phyloP scores from a whole-genome alignment of 1,140 invertebrate genomes.

The Homalodisca vitripennis region DNA sequence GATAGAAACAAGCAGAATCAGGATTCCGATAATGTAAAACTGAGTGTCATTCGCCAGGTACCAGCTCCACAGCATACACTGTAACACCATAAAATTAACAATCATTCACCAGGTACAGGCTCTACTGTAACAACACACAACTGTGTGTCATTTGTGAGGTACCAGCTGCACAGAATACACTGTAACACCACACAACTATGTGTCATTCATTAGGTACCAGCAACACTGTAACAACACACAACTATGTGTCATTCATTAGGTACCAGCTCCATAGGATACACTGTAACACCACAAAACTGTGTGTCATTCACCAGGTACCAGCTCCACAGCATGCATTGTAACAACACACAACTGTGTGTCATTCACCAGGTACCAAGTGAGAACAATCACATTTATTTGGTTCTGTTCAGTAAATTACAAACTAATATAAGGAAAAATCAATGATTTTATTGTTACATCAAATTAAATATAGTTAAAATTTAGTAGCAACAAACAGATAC shows the following conservation, averaged over 20 bases:
- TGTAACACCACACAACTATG: conserved; percentile 49
- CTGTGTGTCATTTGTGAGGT: conserved; percentile 91
- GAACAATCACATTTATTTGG: no score
- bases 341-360: conserved; percentile 88
- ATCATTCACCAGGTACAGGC: conserved; percentile 63
- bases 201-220: conserved; percentile 65
- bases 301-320: no score
- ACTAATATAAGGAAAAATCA: no score
- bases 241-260: conserved; percentile 90
- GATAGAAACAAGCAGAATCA: conserved; percentile 71
- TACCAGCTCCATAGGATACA: conserved; percentile 92
- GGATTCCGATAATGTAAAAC: conserved; percentile 73
- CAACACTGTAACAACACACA: conserved; percentile 72
- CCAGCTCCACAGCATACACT: conserved; percentile 88
- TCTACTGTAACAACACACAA: conserved; percentile 75
- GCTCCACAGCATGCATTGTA: conserved; percentile 75
- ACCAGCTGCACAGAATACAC: conserved; percentile 90
- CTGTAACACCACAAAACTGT: conserved; percentile 51
- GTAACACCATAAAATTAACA: no score
- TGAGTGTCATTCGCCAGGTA: conserved; percentile 93
- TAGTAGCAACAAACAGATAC: no score
- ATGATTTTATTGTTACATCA: no score
- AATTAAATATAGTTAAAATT: no score
- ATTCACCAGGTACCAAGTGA: conserved; percentile 92
- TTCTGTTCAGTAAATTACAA: no score